Percentiles rank a stretch among this genome's conserved stretches.
Conservation (phyloP, 2,888 invertebrate species). For the Temnothorax ravouxi region DNA sequence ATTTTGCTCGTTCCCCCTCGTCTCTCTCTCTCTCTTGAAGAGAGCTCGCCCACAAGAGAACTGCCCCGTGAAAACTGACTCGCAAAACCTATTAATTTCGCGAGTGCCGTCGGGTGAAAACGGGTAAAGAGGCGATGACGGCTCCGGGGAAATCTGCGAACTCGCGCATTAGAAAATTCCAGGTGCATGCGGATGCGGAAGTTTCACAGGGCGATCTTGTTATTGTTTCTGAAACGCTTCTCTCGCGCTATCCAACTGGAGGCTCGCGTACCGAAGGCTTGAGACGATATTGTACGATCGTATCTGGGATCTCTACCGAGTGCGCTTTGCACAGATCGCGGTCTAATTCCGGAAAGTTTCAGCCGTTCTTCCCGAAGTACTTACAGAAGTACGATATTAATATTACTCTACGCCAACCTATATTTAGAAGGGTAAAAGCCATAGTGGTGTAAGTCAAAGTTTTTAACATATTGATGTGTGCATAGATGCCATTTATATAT, state of each 20-base stretch:
- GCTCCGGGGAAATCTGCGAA: slow-evolving; percentile 76
- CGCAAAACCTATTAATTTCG: slow-evolving; percentile 73
- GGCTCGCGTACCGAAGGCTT: slow-evolving; percentile 31
- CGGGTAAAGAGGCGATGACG: slow-evolving; percentile 59
- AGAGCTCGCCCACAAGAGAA: slow-evolving; percentile 23
- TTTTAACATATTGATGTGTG: no score
- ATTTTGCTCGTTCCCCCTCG: slow-evolving; percentile 64
- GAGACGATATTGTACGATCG: slow-evolving; percentile 43
- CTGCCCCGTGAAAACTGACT: slow-evolving; percentile 52
- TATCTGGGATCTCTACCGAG: slow-evolving; percentile 29
- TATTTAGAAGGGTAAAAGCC: no score
- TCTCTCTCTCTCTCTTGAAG: no score
- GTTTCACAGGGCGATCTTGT: slow-evolving; percentile 58
- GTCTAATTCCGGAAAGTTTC: slow-evolving; percentile 28
- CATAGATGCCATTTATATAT: no score
- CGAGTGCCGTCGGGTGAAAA: slow-evolving; percentile 64
- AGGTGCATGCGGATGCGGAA: slow-evolving; percentile 53
- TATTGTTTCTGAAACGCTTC: slow-evolving; percentile 59
- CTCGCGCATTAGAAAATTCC: slow-evolving; percentile 73
- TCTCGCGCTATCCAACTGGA: slow-evolving; percentile 27
- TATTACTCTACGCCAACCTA: slow-evolving; percentile 43
- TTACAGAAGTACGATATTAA: slow-evolving; percentile 44
- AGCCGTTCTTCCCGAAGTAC: slow-evolving; percentile 25
- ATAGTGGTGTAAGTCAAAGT: no score
- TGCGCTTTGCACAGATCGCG: slow-evolving; percentile 14